A percentile compares a stretch with the other conserved stretches of the same genome.
Evolutionary conservation across 2,888 invertebrate species (phyloP).

Genomic region (Cheilosia impressa): DNA sequence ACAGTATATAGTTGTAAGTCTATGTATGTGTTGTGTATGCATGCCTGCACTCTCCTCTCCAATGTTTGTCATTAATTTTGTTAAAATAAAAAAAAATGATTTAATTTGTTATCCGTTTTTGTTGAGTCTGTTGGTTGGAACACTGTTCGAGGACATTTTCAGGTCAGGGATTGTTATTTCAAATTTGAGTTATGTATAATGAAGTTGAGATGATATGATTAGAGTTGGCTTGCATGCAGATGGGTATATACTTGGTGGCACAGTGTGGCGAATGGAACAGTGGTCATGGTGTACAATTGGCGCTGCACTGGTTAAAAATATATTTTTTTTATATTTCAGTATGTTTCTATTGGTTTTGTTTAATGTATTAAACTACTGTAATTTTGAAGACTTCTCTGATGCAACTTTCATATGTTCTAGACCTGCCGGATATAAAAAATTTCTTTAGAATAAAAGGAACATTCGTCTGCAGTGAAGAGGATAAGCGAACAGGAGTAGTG

Average conservation of each 20-base stretch:
- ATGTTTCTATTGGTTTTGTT: too few relatives aligned
- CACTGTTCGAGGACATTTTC: slow-evolving; percentile 19
- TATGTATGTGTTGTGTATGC: background rate
- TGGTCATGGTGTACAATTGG: too few relatives aligned
- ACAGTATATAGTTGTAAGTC: background rate
- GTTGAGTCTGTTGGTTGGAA: background rate
- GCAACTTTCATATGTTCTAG: too few relatives aligned
- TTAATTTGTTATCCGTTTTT: background rate
- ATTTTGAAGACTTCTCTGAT: too few relatives aligned
- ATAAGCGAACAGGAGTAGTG: too few relatives aligned
- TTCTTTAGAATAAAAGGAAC: too few relatives aligned
- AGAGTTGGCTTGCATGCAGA: background rate
- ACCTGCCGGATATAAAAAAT: too few relatives aligned
- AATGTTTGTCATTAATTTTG: slow-evolving; percentile 28
- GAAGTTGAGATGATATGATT: background rate
- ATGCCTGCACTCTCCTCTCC: background rate
- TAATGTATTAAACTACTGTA: too few relatives aligned
- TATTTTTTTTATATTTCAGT: too few relatives aligned
- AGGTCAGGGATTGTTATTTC: slow-evolving; percentile 28
- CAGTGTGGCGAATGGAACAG: too few relatives aligned
- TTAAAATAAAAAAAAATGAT: background rate
- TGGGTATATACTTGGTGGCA: background rate
- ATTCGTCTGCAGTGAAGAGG: too few relatives aligned
- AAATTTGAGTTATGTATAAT: background rate
- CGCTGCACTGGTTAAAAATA: too few relatives aligned